These are phyloP conservation scores for Propithecus perrieri DNA, from an alignment of 2,797 vertebrate species.

Conservation along the genomic window DNA sequence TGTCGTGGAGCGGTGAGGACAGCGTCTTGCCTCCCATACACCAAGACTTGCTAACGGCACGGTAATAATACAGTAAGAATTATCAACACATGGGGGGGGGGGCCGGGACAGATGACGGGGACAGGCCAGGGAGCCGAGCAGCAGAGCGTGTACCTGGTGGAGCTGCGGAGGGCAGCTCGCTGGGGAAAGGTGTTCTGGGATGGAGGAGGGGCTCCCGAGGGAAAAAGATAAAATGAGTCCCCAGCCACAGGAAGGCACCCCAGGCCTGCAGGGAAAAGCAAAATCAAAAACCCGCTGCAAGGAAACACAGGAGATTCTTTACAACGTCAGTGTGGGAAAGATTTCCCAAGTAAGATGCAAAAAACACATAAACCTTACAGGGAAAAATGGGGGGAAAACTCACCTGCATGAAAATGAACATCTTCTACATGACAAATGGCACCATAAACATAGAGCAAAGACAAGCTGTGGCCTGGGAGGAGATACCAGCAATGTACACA, in stretches of 20 bases:
- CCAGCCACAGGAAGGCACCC: not conserved
- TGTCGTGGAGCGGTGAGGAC: not conserved
- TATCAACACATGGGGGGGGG: not conserved
- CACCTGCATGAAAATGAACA: not conserved
- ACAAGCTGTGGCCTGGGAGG: not conserved
- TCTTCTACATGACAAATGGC: not conserved
- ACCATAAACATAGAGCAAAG: not conserved
- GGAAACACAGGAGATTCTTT: not conserved
- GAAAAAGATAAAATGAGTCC: not conserved
- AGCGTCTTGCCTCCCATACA: not conserved
- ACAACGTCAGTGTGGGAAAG: not conserved
- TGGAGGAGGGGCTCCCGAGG: fast-evolving
- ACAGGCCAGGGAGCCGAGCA: not conserved
- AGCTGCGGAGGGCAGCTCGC: not conserved
- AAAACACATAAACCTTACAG: not conserved
- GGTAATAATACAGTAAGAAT: not conserved
- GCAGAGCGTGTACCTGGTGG: not conserved
- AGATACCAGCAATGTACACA: not conserved
- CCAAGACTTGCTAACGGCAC: too few species aligned
- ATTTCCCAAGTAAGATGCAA: not conserved
- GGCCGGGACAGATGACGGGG: not conserved
- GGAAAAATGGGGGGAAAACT: not conserved
- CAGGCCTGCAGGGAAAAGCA: not conserved
- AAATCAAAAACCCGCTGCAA: not conserved
- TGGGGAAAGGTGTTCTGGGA: not conserved